Percentiles rank a stretch among this genome's conserved stretches.
Evolutionary conservation across 2,113 vertebrate genomes (phyloP).

Genomic region (Anhinga anhinga): DNA sequence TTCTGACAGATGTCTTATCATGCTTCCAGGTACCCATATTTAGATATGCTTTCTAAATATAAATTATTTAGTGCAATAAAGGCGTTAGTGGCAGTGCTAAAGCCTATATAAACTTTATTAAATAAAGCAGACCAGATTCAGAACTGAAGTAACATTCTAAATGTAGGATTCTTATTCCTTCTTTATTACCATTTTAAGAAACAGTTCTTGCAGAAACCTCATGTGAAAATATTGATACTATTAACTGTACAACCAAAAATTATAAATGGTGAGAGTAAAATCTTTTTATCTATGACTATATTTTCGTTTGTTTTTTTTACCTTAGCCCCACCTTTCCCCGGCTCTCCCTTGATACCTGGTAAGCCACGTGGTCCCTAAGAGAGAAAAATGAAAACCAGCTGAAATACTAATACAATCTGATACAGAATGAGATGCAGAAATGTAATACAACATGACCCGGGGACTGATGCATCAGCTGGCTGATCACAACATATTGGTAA

Average conservation of each 20-base stretch:
- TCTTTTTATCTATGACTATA: not conserved
- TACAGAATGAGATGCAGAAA: not conserved
- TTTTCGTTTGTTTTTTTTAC: slow-evolving; percentile 66
- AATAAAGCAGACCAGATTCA: not conserved
- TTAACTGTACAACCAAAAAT: not conserved
- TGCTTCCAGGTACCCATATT: not conserved
- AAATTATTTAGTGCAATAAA: not conserved
- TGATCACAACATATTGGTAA: not conserved
- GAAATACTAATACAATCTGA: not conserved
- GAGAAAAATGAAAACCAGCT: not conserved
- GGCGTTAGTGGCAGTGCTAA: not conserved
- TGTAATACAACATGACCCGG: not conserved
- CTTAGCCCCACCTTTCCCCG: slow-evolving; percentile 82
- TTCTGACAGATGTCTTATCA: not conserved
- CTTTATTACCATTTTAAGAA: not conserved
- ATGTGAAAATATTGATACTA: not conserved
- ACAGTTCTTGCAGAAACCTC: not conserved
- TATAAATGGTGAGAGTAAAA: not conserved
- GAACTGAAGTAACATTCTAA: not conserved
- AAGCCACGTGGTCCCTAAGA: slow-evolving; percentile 83
- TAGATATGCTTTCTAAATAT: not conserved
- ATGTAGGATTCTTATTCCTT: not conserved
- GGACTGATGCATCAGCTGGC: not conserved
- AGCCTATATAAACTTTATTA: not conserved
- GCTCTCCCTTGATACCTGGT: slow-evolving; percentile 87